These are phyloP conservation scores for Stomorhina lunata DNA, from an alignment of 2,888 invertebrate genomes.

Conservation along the genomic window DNA sequence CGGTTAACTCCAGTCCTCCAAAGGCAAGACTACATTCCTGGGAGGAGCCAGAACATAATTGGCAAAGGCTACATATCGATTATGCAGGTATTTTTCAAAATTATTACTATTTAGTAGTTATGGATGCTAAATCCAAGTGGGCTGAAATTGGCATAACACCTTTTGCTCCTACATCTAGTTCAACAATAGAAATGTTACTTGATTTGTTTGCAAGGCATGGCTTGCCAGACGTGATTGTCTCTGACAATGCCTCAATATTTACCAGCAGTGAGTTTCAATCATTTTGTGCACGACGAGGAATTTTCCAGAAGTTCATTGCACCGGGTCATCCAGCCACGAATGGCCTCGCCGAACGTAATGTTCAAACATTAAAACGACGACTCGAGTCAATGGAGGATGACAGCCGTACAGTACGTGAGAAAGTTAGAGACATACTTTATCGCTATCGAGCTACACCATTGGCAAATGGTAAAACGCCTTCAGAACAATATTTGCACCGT, in stretches of 20 bases:
- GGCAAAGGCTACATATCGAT: conserved; percentile 37
- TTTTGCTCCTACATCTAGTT: conserved; percentile 42
- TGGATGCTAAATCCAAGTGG: conserved; percentile 55
- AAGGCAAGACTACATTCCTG: conserved; percentile 49
- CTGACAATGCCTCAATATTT: conserved; percentile 56
- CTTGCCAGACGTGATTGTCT: conserved; percentile 47
- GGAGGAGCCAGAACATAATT: conserved; percentile 58
- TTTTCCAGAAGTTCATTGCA: conserved; percentile 58
- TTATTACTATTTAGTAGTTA: conserved; percentile 32
- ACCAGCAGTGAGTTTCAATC: conserved; percentile 52
- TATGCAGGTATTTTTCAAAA: conserved; percentile 42
- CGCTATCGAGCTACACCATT: conserved; percentile 49
- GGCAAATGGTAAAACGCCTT: conserved; percentile 43
- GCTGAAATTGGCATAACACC: conserved; percentile 38
- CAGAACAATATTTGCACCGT: conserved; percentile 46
- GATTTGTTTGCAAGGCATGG: conserved; percentile 44
- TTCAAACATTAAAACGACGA: conserved; percentile 52
- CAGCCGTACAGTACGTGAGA: conserved; percentile 77
- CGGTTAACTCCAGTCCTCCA: conserved; percentile 21
- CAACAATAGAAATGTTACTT: conserved; percentile 50
- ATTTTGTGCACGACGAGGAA: conserved; percentile 11
- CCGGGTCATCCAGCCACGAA: conserved; percentile 56
- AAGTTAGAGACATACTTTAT: conserved; percentile 38
- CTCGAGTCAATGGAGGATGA: conserved; percentile 42
- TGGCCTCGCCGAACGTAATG: conserved; percentile 52